phyloP scores from a whole-genome alignment of 2,888 invertebrate species.

The Epinotia ramella region DNA sequence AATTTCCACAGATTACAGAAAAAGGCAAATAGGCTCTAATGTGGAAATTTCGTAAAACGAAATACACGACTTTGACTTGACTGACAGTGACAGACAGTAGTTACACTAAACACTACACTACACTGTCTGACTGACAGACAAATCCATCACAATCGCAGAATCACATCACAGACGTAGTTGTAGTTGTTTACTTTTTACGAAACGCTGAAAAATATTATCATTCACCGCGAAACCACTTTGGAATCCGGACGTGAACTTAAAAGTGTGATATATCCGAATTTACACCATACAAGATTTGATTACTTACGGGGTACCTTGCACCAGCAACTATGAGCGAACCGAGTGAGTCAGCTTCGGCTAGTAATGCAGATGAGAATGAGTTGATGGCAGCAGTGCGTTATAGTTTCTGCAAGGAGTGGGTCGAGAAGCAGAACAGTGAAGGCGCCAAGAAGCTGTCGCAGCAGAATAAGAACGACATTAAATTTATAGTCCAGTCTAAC shows the following conservation, averaged over 20 bases:
- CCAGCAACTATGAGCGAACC: constrained; percentile 17
- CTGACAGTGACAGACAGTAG: background rate
- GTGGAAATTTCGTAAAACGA: too few relatives aligned
- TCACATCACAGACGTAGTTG: background rate
- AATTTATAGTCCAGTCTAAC: constrained; percentile 75
- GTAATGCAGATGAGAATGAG: background rate
- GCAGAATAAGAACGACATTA: constrained; percentile 75
- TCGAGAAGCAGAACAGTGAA: constrained; percentile 72
- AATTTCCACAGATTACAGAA: too few relatives aligned
- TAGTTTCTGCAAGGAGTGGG: constrained; percentile 73
- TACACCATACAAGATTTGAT: background rate
- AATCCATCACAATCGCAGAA: background rate
- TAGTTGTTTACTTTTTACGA: background rate
- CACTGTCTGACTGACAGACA: too few relatives aligned
- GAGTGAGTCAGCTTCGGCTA: background rate
- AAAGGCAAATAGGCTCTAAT: too few relatives aligned
- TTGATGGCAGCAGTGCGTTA: constrained; percentile 23
- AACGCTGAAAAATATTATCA: constrained; percentile 4
- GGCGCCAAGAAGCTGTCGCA: constrained; percentile 66
- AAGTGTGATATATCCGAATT: background rate
- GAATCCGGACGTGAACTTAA: background rate
- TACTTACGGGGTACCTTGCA: background rate
- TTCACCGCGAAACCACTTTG: background rate
- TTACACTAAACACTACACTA: too few relatives aligned
- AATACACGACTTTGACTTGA: too few relatives aligned